A percentile compares a stretch with the other conserved stretches of the same genome.
Conservation (phyloP, 2,888 invertebrate species). For the Anagyrus pseudococci region DNA sequence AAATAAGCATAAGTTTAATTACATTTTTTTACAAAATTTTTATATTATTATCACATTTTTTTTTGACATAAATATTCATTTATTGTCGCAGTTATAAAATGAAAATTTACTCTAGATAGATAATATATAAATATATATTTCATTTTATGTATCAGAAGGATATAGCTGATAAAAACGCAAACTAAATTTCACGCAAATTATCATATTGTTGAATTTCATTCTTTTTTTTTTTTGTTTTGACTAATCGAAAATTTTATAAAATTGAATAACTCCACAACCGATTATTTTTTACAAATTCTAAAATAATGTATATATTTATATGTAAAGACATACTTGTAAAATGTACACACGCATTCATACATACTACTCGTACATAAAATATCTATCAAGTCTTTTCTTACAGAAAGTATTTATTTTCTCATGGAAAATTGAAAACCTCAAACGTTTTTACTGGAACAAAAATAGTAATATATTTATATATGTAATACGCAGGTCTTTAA, state of each 20-base stretch:
- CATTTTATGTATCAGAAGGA: constrained; percentile 4
- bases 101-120: constrained; percentile 18
- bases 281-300: constrained; percentile 24
- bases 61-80: constrained; percentile 20
- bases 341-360: constrained; percentile 26
- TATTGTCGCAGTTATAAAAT: constrained; percentile 19
- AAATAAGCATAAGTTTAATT: constrained; percentile 21
- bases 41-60: constrained; percentile 37
- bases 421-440: constrained; percentile 2
- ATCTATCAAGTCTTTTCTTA: constrained; percentile 22
- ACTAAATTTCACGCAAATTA: constrained; percentile 23
- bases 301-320: constrained; percentile 9
- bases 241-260: constrained; percentile 13
- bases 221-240: constrained; percentile 9
- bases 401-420: constrained; percentile 22
- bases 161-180: constrained; percentile 15
- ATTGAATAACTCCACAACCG: constrained; percentile 19
- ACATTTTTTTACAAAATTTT: constrained; percentile 33
- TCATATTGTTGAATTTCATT: constrained; percentile 21
- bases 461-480: constrained; percentile 6
- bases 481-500: constrained; percentile 13
- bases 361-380: constrained; percentile 30
- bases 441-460: constrained; percentile 1
- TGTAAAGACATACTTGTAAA: constrained; percentile 29
- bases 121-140: constrained; percentile 8